A percentile compares a stretch with the other conserved stretches of the same genome.
Conservation (phyloP, 30 jellyfish, hydroid and myxozoan species). For the Pseudorhiza aurosa region DNA sequence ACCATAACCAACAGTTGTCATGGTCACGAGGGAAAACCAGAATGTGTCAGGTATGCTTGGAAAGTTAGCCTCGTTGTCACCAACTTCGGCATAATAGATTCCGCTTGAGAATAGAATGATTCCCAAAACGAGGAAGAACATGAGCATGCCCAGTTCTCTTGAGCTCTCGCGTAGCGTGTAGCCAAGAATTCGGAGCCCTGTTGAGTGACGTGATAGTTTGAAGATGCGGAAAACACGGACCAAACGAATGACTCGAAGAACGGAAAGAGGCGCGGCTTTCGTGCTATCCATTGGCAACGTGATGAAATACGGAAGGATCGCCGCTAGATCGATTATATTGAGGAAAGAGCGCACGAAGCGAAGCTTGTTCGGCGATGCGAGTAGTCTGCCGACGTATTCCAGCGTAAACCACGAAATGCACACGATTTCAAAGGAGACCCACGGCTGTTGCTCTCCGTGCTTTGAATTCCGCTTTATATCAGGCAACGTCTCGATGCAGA, state of each 20-base stretch:
- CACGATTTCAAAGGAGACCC: slow-evolving; percentile 86
- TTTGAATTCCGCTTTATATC: slow-evolving; percentile 4
- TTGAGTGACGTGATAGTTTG: slow-evolving; percentile 93
- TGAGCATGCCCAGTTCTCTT: slow-evolving; percentile 90
- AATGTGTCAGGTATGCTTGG: slow-evolving; percentile 86
- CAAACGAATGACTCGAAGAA: slow-evolving; percentile 88
- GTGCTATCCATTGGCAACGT: slow-evolving; percentile 83
- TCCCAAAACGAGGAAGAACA: slow-evolving; percentile 87
- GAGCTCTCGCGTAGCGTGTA: slow-evolving; percentile 91
- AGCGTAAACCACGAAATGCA: slow-evolving; percentile 93
- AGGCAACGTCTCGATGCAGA: slow-evolving; percentile 95
- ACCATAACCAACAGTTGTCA: slow-evolving; percentile 99
- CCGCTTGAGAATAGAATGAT: slow-evolving; percentile 95
- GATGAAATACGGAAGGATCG: slow-evolving; percentile 92
- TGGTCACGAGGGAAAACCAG: slow-evolving; percentile 93
- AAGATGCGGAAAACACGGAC: slow-evolving; percentile 95
- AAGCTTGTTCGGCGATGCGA: slow-evolving; percentile 82
- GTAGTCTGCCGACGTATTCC: slow-evolving; percentile 79
- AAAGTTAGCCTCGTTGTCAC: slow-evolving; percentile 66
- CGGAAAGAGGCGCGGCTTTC: slow-evolving; percentile 93
- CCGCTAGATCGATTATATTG: slow-evolving; percentile 86
- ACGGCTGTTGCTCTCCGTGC: slow-evolving; percentile 71
- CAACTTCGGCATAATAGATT: slow-evolving; percentile 89
- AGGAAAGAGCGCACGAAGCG: slow-evolving; percentile 79
- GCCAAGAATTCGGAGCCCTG: slow-evolving; percentile 96